These are phyloP conservation scores for Parasteatoda lunata DNA, from an alignment of 2,888 invertebrate genomes.

Conservation along the genomic window DNA sequence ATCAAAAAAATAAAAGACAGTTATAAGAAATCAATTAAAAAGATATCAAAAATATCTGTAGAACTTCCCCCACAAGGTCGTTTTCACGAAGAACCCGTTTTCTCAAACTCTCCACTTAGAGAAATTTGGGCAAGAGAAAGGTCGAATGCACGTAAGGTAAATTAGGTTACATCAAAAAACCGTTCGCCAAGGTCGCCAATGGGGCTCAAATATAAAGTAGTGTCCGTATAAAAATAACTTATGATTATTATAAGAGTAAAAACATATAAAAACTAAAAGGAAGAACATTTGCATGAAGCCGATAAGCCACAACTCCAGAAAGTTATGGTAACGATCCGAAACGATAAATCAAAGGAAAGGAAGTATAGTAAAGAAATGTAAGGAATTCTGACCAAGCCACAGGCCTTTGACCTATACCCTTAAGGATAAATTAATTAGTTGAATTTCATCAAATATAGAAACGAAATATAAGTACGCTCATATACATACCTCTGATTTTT, in stretches of 20 bases:
- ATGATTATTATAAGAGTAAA: background rate
- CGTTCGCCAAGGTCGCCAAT: constrained; percentile 66
- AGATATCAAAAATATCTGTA: background rate
- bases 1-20: background rate
- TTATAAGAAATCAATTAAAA: background rate
- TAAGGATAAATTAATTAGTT: too few relatives aligned
- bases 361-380: too few relatives aligned
- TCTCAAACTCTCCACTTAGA: constrained; percentile 17
- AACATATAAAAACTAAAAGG: too few relatives aligned
- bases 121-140: constrained; percentile 17
- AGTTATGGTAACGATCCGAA: too few relatives aligned
- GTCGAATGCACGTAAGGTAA: constrained; percentile 21
- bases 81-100: constrained; percentile 43
- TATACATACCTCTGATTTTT: too few relatives aligned
- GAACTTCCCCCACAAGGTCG: constrained; percentile 48
- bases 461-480: too few relatives aligned
- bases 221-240: background rate
- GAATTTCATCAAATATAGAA: too few relatives aligned
- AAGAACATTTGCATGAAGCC: too few relatives aligned
- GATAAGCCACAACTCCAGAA: too few relatives aligned
- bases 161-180: constrained; percentile 51
- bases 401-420: too few relatives aligned
- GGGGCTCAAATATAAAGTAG: background rate
- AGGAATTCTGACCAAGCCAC: too few relatives aligned
- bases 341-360: too few relatives aligned